These are phyloP conservation scores for Thinocorus orbignyianus DNA, from an alignment of 2,113 vertebrate species.

Conservation along the genomic window DNA sequence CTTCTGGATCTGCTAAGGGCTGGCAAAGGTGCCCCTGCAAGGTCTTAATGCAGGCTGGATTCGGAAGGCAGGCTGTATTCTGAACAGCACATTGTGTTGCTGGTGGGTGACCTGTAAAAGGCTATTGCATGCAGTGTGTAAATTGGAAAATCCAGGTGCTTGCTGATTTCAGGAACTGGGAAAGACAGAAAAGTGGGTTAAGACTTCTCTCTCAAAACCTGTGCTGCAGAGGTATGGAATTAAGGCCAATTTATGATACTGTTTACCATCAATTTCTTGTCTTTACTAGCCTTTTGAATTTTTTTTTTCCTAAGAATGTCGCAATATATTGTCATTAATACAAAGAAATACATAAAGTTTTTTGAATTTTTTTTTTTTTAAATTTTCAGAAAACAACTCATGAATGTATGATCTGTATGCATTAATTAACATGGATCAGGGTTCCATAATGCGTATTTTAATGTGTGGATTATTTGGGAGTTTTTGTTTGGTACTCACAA, in stretches of 20 bases:
- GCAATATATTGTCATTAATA: not conserved
- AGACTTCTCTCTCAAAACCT: not conserved
- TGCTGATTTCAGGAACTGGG: not conserved
- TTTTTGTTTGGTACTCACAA: not conserved
- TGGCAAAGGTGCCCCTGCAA: not conserved
- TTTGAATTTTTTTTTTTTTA: not conserved
- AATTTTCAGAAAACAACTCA: not conserved
- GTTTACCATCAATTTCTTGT: not conserved
- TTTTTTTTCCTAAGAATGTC: not conserved
- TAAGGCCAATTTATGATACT: not conserved
- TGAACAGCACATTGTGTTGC: not conserved
- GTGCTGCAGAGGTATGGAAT: not conserved
- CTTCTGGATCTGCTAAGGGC: rapidly evolving
- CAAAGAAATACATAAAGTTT: not conserved
- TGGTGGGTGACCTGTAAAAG: not conserved
- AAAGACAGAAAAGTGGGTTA: not conserved
- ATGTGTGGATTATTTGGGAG: not conserved
- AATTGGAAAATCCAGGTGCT: not conserved
- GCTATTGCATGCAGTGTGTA: not conserved
- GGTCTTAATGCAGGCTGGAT: not conserved
- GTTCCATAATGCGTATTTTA: not conserved
- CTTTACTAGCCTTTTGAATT: not conserved
- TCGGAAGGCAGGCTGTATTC: not conserved
- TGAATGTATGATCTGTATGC: not conserved
- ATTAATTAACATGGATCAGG: not conserved